Evolutionary conservation across 2,113 vertebrate species (phyloP).

Genomic region (Odontesthes bonariensis): DNA sequence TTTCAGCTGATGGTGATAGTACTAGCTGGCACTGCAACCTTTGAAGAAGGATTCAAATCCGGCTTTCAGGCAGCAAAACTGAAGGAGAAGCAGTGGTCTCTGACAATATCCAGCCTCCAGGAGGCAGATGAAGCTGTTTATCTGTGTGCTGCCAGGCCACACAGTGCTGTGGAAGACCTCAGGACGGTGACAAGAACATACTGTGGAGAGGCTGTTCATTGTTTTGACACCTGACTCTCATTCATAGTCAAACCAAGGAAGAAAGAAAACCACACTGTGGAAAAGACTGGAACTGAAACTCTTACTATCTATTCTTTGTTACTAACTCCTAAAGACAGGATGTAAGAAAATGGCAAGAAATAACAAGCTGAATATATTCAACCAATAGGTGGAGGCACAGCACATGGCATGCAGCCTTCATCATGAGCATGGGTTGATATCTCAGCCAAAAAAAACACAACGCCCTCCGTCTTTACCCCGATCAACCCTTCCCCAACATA

Average conservation of each 20-base stretch:
- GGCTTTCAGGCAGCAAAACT: conserved; percentile 7
- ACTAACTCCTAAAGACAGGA: background rate
- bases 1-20: conserved; percentile 22
- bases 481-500: background rate
- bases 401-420: conserved; percentile 4
- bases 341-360: background rate
- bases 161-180: conserved; percentile 38
- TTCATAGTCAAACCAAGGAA: background rate
- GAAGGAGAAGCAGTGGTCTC: conserved; percentile 26
- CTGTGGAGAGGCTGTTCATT: background rate
- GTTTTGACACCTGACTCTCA: conserved; percentile 26
- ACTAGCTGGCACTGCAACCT: fast-evolving
- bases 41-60: conserved; percentile 26
- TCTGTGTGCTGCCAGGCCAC: conserved; percentile 50
- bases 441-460: background rate
- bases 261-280: conserved; percentile 1
- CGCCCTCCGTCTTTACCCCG: background rate
- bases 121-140: conserved; percentile 37
- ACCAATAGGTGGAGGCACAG: conserved; percentile 61
- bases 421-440: background rate
- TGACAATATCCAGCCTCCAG: conserved; percentile 11
- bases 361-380: background rate
- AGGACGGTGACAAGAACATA: conserved; percentile 42
- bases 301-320: background rate
- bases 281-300: conserved; percentile 3